Percentiles rank a stretch among this genome's conserved stretches.
phyloP scores from a whole-genome alignment of 2,797 vertebrate genomes.

The Bovichtus variegatus region DNA sequence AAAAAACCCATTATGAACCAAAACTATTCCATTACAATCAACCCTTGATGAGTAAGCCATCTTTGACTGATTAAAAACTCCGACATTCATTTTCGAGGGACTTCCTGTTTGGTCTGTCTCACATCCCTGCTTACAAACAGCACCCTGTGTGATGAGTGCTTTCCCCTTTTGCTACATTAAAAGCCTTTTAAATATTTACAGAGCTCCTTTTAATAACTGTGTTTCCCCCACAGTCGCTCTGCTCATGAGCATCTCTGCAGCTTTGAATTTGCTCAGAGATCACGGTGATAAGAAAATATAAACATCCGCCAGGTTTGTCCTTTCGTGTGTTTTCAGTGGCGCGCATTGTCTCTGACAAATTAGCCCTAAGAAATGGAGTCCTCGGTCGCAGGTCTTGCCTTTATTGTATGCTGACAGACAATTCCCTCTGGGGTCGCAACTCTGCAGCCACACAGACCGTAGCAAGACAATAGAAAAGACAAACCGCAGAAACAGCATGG shows the following conservation, averaged over 20 bases:
- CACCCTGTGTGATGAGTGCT: constrained; percentile 63
- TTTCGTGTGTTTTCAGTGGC: constrained; percentile 61
- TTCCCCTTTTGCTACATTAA: constrained; percentile 62
- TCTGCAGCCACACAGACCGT: constrained; percentile 58
- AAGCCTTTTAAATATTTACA: constrained; percentile 74
- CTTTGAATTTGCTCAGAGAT: constrained; percentile 68
- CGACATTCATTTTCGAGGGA: constrained; percentile 82
- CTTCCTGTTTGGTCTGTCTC: constrained; percentile 88
- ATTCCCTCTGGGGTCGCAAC: constrained; percentile 74
- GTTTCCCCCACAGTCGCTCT: constrained; percentile 57
- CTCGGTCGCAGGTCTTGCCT: constrained; percentile 65
- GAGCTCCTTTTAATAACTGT: constrained; percentile 79
- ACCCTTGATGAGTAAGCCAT: constrained; percentile 76
- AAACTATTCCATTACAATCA: constrained; percentile 79
- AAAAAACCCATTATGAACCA: constrained; percentile 78
- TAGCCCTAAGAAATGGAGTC: constrained; percentile 74
- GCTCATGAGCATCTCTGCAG: constrained; percentile 45
- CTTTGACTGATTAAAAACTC: constrained; percentile 85
- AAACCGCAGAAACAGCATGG: constrained; percentile 49
- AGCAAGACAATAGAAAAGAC: constrained; percentile 64
- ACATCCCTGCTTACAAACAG: constrained; percentile 76
- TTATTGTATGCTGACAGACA: constrained; percentile 80
- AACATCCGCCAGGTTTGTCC: constrained; percentile 82
- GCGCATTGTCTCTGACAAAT: constrained; percentile 78
- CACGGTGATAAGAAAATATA: constrained; percentile 74